Evolutionary conservation across 2,888 invertebrate genomes (phyloP).

Genomic region (Epinotia nisella): DNA sequence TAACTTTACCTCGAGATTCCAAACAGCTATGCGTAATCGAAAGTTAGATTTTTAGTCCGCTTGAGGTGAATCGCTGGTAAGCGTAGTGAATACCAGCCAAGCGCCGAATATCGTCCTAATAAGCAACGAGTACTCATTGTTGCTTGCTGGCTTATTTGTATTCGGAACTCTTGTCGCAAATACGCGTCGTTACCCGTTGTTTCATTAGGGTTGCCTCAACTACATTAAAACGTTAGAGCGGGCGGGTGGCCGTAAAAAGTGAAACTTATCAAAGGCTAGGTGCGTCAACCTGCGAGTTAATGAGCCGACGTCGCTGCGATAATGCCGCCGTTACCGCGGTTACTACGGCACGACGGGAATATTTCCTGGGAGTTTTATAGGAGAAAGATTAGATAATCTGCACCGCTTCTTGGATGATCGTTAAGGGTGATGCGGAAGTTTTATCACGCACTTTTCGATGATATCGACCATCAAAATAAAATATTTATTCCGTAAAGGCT

Average conservation of each 20-base stretch:
- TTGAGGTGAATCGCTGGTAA: not conserved
- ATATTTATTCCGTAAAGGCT: no score
- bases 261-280: slow-evolving; percentile 69
- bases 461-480: not conserved
- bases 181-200: slow-evolving; percentile 40
- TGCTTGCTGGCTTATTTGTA: slow-evolving; percentile 31
- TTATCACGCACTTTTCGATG: slow-evolving; percentile 22
- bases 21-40: not conserved
- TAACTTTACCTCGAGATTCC: not conserved
- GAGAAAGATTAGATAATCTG: slow-evolving; percentile 43
- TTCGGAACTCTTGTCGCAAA: slow-evolving; percentile 41
- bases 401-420: slow-evolving; percentile 38
- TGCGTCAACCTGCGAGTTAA: slow-evolving; percentile 71
- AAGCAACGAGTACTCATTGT: slow-evolving; percentile 22
- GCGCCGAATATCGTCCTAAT: slow-evolving; percentile 28
- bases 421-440: slow-evolving; percentile 38
- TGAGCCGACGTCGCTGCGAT: slow-evolving; percentile 72
- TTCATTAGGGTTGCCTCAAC: slow-evolving; percentile 41
- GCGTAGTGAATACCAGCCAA: not conserved
- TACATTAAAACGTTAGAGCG: slow-evolving; percentile 44
- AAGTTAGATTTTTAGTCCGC: not conserved
- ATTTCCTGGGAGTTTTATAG: slow-evolving; percentile 42
- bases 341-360: slow-evolving; percentile 35
- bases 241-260: slow-evolving; percentile 64
- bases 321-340: slow-evolving; percentile 52